A percentile compares a stretch with the other conserved stretches of the same genome.
phyloP scores from a whole-genome alignment of 2,797 vertebrate species.

The Ciconia nigra region DNA sequence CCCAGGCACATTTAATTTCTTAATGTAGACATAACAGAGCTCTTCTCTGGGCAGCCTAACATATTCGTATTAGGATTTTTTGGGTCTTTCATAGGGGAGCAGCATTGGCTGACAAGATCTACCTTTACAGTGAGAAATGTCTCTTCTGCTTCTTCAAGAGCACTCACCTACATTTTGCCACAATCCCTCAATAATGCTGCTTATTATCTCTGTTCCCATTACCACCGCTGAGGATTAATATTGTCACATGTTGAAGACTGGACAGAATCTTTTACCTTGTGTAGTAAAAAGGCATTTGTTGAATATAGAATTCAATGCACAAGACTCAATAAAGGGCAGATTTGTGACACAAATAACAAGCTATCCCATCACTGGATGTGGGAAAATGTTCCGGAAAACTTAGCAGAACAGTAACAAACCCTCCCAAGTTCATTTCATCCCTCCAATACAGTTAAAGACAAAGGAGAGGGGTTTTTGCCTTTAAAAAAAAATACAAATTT shows the following conservation, averaged over 20 bases:
- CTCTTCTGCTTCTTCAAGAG: background rate
- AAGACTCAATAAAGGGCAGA: background rate
- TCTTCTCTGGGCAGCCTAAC: background rate
- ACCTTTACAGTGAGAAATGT: background rate
- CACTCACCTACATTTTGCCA: background rate
- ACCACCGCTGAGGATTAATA: background rate
- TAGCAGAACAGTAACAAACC: background rate
- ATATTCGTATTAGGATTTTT: background rate
- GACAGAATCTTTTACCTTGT: background rate
- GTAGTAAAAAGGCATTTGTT: background rate
- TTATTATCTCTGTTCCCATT: background rate
- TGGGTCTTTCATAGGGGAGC: background rate
- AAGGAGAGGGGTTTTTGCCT: background rate
- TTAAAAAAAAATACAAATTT: background rate
- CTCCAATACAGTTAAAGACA: background rate
- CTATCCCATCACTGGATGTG: background rate
- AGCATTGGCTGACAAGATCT: background rate
- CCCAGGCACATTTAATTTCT: background rate
- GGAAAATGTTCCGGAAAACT: background rate
- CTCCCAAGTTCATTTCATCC: background rate
- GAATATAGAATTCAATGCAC: background rate
- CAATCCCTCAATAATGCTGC: background rate
- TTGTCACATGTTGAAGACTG: background rate
- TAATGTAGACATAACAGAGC: background rate
- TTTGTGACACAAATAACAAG: background rate